These are phyloP conservation scores for Clangula hyemalis DNA, from an alignment of 2,797 vertebrate species.

Conservation along the genomic window DNA sequence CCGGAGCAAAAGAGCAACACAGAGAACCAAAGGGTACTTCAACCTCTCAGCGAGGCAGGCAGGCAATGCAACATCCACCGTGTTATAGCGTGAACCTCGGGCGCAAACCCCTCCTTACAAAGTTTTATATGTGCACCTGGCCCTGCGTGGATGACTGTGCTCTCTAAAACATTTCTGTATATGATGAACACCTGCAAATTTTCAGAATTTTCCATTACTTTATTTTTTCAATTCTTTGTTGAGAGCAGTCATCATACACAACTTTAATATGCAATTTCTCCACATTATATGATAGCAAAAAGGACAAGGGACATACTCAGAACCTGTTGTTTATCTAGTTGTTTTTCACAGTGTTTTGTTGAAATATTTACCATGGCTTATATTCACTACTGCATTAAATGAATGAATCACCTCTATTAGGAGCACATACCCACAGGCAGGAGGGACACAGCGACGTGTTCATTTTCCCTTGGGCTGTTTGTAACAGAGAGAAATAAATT, in stretches of 20 bases:
- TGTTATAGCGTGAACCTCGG: accelerated
- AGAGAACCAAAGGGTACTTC: background rate
- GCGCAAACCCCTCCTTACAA: background rate
- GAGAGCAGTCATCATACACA: background rate
- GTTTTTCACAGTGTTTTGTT: background rate
- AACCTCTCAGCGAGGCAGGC: background rate
- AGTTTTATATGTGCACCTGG: background rate
- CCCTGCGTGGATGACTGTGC: accelerated
- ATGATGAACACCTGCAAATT: background rate
- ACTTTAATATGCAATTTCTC: background rate
- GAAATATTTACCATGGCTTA: background rate
- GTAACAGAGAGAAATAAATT: background rate
- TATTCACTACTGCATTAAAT: background rate
- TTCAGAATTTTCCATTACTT: background rate
- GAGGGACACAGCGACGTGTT: background rate
- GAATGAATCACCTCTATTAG: background rate
- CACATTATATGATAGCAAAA: background rate
- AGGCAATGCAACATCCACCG: accelerated
- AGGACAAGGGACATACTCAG: background rate
- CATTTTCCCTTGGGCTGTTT: background rate
- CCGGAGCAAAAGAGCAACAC: accelerated
- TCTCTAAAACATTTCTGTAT: background rate
- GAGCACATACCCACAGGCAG: background rate
- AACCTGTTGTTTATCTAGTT: background rate
- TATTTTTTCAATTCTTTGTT: background rate